Evolutionary conservation across 2,113 vertebrate species (phyloP), one percentile per base, ranked within the genome.

Genomic region (Hiodon tergisus): DNA sequence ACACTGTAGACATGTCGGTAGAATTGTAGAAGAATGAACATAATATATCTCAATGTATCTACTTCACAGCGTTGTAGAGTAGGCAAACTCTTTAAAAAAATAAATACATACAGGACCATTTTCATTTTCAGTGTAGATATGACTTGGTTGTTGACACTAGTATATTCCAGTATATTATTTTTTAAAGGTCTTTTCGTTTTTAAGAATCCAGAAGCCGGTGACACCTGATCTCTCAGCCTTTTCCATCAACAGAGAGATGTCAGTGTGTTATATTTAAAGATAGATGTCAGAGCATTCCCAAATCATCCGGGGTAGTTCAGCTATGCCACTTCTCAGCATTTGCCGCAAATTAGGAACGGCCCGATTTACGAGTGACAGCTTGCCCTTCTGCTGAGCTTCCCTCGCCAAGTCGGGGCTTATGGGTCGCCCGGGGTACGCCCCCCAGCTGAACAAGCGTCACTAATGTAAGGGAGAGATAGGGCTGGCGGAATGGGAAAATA

Each of bases 271-370:
- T 31, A 31, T 51, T 59, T 54, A 54, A 16, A 63, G 68, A 62
- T 13, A 61, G 17, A 76, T 60, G 51, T 76, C 52, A 71, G 65
- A 54, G 58, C 54, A 46, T 51, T 59, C 53, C 51, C 72, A 60
- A 77, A 77, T 77, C 70, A 59, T 17, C 61, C n/a, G 47, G 31
- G 17, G 47, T 65, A 16, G 67, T 70, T 50, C 69, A 59, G 52
- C 50, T 57, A 65, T 77, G 59, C 60, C 61, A 67, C 60, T 57
- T 14, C 67, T 14, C 31, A 46, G 69, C 2, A 14, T 51, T 55
- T 75, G n/a, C 65, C 16, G 55, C 54, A 75, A 59, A 58, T 71
- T 71, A 47, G 52, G 59, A 67, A 67, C 47, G 11, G 69, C 50
- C 52, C 57, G 67, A 48, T 52, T 59, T 66, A 72, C 75, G 7